Evolutionary conservation across 1,140 invertebrate species (phyloP).

Genomic region (Drosophila sucinea): DNA sequence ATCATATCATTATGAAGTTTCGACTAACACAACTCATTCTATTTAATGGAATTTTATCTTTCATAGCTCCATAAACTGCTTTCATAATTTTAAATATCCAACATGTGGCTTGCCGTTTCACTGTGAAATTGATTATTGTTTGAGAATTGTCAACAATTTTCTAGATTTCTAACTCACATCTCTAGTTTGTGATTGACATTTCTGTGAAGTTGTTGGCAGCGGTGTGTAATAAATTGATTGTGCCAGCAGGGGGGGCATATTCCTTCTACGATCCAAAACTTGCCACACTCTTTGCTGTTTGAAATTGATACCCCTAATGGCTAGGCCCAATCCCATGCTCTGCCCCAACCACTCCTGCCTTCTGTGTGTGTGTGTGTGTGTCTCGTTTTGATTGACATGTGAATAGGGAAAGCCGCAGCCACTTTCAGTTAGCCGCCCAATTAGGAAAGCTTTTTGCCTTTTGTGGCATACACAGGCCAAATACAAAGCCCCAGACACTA

Average conservation of each 20-base stretch:
- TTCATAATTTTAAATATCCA: too few relatives aligned
- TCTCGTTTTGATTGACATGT: constrained; percentile 74
- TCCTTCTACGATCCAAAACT: constrained; percentile 14
- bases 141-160: background rate
- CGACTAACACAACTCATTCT: too few relatives aligned
- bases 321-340: constrained; percentile 16
- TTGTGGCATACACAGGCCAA: constrained; percentile 72
- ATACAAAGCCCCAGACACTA: constrained; percentile 40
- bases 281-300: constrained; percentile 50
- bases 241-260: constrained; percentile 53
- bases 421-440: constrained; percentile 80
- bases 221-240: constrained; percentile 77
- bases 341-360: background rate
- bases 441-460: constrained; percentile 78
- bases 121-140: too few relatives aligned
- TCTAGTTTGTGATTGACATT: constrained; percentile 45
- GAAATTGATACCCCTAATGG: constrained; percentile 74
- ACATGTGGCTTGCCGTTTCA: too few relatives aligned
- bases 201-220: constrained; percentile 70
- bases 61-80: too few relatives aligned
- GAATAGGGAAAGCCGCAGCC: constrained; percentile 75
- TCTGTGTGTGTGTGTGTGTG: constrained; percentile 35
- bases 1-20: too few relatives aligned
- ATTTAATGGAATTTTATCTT: too few relatives aligned
- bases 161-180: background rate